Conservation (phyloP, 2,888 invertebrate species). For the Temnothorax ravouxi region DNA sequence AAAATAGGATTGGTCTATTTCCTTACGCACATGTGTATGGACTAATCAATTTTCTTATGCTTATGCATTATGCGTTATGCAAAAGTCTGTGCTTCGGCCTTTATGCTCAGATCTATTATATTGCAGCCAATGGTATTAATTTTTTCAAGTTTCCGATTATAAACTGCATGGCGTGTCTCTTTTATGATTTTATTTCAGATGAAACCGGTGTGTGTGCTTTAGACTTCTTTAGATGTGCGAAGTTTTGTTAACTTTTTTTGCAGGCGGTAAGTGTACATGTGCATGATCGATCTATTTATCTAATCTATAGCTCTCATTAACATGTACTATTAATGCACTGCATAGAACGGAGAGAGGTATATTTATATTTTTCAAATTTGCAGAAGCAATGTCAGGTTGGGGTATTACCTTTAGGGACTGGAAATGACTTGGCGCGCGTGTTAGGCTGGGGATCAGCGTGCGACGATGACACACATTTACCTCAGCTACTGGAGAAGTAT, state of each 20-base stretch:
- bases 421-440: conserved; percentile 98
- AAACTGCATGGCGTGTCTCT: conserved; percentile 77
- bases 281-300: conserved; percentile 48
- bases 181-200: conserved; percentile 79
- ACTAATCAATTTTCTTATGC: too few relatives aligned
- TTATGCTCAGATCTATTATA: conserved; percentile 24
- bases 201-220: conserved; percentile 76
- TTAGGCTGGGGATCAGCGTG: conserved; percentile 98
- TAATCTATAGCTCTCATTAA: conserved; percentile 5
- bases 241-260: conserved; percentile 80
- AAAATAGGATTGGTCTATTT: too few relatives aligned
- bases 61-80: too few relatives aligned
- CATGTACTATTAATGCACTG: conserved; percentile 53
- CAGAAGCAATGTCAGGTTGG: conserved; percentile 98
- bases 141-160: conserved; percentile 60
- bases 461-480: conserved; percentile 97
- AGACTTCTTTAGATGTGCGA: conserved; percentile 77
- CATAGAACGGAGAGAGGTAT: conserved; percentile 45
- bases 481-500: conserved; percentile 96
- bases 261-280: conserved; percentile 78
- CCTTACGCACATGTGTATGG: too few relatives aligned
- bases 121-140: conserved; percentile 18
- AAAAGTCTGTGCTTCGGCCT: too few relatives aligned
- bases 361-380: conserved; percentile 66
- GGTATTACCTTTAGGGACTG: conserved; percentile 97